Base-by-base conservation (phyloP, 2,113 vertebrate genomes). In the Amazona guildingii region DNA sequence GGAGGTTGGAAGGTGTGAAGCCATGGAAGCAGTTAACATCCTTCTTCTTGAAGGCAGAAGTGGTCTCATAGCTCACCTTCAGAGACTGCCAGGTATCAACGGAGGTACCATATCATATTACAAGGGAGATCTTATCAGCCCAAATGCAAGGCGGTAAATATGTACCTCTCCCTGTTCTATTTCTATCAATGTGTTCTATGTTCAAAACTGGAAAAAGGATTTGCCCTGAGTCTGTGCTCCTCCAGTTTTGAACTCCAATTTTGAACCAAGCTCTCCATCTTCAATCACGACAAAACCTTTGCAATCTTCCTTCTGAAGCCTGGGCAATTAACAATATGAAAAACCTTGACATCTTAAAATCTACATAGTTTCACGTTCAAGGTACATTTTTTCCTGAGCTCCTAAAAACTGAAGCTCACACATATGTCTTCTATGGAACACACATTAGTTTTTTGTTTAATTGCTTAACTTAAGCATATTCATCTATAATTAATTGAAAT, bases 131-230 rank as follows among this genome's bases (percentile, higher is more conserved):
- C 3, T 48, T 7, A 7, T 29, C 29, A 37, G 25, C n/a, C 28
- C 14, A 81, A 86, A 74, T 0, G 1, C 0, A 0, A 52, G 20
- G 20, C 35, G 7, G n/a, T 12, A 76, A 79, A 77, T 13, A 52
- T 0, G 0, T 59, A 43, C 4, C 31, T 54, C 28, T 73, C 21
- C 24, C 61, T 29, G 20, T 13, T 39, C 11, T 61, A n/a, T n/a
- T 88, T 88, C 52, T 74, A 48, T 37, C 41, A 83, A 2, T 43
- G 27, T 57, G 41, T 24, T 86, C 5, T 21, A 44, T 13, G 3
- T 14, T 57, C 0, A 2, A 54, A 25, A 69, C 4, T n/a, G 27
- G 73, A 74, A 80, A 37, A 77, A 74, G 39, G 13, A 59, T 39
- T 72, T 75, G 8, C 17, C n/a, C 28, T 13, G 11, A 54, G 17